These are phyloP conservation scores for Apus apus DNA, from an alignment of 2,113 vertebrate genomes.

Conservation along the genomic window DNA sequence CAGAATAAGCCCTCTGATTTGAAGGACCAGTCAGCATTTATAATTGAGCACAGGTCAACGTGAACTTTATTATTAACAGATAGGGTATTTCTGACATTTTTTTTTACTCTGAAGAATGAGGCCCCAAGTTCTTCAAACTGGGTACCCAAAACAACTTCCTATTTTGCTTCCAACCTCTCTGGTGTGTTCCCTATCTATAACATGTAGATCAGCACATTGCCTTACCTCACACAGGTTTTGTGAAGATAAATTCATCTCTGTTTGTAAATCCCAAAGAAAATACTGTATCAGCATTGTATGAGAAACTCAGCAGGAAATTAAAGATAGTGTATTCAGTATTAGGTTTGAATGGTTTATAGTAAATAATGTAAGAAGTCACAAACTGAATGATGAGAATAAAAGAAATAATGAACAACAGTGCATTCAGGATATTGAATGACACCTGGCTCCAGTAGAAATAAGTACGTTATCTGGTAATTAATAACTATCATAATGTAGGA, in stretches of 20 bases:
- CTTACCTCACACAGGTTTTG: neutral
- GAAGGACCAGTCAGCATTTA: neutral
- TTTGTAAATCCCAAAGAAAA: neutral
- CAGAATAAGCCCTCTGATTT: neutral
- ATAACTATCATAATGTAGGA: neutral
- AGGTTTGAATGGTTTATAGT: neutral
- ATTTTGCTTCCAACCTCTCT: neutral
- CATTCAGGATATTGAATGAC: neutral
- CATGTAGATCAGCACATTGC: neutral
- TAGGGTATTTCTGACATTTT: neutral
- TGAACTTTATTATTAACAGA: neutral
- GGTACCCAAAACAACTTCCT: neutral
- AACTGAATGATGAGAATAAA: neutral
- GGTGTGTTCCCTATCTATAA: neutral
- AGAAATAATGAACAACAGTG: neutral
- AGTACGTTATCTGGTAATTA: neutral
- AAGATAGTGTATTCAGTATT: neutral
- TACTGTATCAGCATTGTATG: neutral
- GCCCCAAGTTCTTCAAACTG: neutral
- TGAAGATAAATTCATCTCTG: neutral
- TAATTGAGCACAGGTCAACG: neutral
- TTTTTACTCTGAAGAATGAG: neutral
- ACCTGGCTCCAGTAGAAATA: neutral
- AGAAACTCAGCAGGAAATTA: neutral
- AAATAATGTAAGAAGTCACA: neutral